Evolutionary conservation across 2,888 invertebrate species (phyloP).

Genomic region (Tupiocoris notatus): DNA sequence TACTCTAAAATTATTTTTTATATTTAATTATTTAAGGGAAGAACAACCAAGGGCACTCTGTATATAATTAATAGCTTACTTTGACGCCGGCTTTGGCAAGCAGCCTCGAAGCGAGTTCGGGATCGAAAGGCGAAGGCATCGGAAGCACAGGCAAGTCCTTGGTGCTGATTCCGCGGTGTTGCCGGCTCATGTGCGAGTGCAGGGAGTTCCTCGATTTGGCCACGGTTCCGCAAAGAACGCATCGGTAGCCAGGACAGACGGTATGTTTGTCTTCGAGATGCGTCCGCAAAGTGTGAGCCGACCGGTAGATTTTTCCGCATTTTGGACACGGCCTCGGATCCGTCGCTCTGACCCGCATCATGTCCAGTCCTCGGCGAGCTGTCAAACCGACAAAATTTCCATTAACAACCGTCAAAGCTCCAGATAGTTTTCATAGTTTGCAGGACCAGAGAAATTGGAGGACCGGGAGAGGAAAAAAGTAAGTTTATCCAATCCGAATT

Average conservation of each 20-base stretch:
- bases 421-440: too few species aligned
- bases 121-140: slow-evolving; percentile 90
- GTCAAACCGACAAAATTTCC: slow-evolving; percentile 53
- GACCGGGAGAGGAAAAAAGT: too few species aligned
- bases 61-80: slow-evolving; percentile 58
- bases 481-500: too few species aligned
- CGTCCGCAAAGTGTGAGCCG: slow-evolving; percentile 85
- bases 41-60: too few species aligned
- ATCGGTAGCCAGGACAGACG: slow-evolving; percentile 86
- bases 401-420: too few species aligned
- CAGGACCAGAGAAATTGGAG: too few species aligned
- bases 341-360: slow-evolving; percentile 83
- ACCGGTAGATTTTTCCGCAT: slow-evolving; percentile 88
- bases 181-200: slow-evolving; percentile 91
- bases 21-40: too few species aligned
- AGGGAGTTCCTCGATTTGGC: slow-evolving; percentile 89
- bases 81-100: slow-evolving; percentile 86
- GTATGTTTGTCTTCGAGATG: slow-evolving; percentile 93
- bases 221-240: slow-evolving; percentile 88
- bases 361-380: slow-evolving; percentile 76
- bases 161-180: slow-evolving; percentile 89
- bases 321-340: slow-evolving; percentile 91
- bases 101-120: slow-evolving; percentile 76
- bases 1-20: too few species aligned
- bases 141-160: slow-evolving; percentile 89